These are phyloP conservation scores for Acanthurus lineatus DNA, from an alignment of 2,797 vertebrate genomes.

Conservation along the genomic window DNA sequence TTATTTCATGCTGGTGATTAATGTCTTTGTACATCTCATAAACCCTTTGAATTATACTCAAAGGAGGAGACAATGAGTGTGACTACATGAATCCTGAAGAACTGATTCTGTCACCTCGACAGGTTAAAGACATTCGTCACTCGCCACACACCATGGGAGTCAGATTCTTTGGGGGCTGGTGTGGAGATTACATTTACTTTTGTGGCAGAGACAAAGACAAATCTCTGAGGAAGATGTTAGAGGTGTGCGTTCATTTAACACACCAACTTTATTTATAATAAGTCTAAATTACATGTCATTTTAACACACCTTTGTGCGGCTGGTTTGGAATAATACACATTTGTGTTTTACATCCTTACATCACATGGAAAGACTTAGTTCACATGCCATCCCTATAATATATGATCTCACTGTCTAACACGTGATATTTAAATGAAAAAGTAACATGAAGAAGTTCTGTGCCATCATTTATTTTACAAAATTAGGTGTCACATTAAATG, in stretches of 20 bases:
- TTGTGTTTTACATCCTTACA: neutral
- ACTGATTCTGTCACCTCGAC: constrained; percentile 53
- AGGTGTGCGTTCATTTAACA: constrained; percentile 6
- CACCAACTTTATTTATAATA: neutral
- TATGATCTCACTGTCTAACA: neutral
- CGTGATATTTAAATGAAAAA: constrained; percentile 8
- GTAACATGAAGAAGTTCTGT: neutral
- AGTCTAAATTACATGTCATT: neutral
- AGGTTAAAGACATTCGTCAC: constrained; percentile 64
- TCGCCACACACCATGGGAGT: constrained; percentile 26
- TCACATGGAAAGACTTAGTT: neutral
- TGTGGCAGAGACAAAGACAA: constrained; percentile 32
- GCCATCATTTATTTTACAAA: neutral
- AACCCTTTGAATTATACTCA: constrained; percentile 14
- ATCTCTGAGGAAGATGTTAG: constrained; percentile 10
- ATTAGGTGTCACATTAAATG: neutral
- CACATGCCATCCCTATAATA: neutral
- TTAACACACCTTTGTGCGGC: constrained; percentile 3
- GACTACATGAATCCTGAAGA: constrained; percentile 43
- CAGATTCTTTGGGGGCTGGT: constrained; percentile 34
- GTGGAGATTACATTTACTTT: constrained; percentile 36
- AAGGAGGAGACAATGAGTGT: constrained; percentile 46
- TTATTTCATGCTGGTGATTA: constrained; percentile 36
- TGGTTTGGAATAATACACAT: neutral
- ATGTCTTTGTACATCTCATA: constrained; percentile 14